These are phyloP conservation scores for Cheiracanthium punctorium DNA, from an alignment of 2,888 invertebrate species.

Conservation along the genomic window DNA sequence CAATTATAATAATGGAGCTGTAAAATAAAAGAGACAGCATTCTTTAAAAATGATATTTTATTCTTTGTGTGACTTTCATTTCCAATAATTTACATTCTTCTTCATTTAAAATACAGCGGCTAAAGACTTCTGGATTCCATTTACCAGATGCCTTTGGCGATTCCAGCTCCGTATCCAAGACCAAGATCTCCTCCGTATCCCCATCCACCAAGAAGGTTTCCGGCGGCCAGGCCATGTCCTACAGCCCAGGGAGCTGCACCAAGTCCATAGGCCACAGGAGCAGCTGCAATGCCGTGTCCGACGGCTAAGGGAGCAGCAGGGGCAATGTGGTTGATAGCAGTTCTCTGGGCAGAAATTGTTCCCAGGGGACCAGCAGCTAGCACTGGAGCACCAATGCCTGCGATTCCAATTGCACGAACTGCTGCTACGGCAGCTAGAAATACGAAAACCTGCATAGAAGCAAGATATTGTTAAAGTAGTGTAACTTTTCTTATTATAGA, in stretches of 20 bases:
- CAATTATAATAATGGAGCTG: too few relatives aligned
- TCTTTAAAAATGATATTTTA: too few relatives aligned
- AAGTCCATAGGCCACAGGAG: neutral
- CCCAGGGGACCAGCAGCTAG: neutral
- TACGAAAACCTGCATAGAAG: conserved; percentile 4
- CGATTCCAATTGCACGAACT: conserved; percentile 7
- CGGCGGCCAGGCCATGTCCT: conserved; percentile 25
- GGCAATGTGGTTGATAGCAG: conserved; percentile 40
- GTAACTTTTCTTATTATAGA: too few relatives aligned
- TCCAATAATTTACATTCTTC: too few relatives aligned
- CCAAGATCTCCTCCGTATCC: neutral
- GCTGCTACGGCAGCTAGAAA: conserved; percentile 3
- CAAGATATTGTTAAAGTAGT: neutral
- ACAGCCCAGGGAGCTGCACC: neutral
- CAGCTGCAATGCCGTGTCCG: neutral
- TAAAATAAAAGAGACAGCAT: too few relatives aligned
- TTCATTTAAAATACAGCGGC: too few relatives aligned
- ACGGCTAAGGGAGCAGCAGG: neutral
- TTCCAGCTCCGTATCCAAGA: neutral
- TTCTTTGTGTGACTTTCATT: too few relatives aligned
- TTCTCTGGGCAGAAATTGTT: conserved; percentile 24
- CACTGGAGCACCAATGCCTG: neutral
- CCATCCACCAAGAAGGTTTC: neutral
- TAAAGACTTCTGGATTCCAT: neutral
- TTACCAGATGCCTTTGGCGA: neutral